Base-by-base conservation (phyloP, 2,113 vertebrate species). In the Steatornis caripensis region DNA sequence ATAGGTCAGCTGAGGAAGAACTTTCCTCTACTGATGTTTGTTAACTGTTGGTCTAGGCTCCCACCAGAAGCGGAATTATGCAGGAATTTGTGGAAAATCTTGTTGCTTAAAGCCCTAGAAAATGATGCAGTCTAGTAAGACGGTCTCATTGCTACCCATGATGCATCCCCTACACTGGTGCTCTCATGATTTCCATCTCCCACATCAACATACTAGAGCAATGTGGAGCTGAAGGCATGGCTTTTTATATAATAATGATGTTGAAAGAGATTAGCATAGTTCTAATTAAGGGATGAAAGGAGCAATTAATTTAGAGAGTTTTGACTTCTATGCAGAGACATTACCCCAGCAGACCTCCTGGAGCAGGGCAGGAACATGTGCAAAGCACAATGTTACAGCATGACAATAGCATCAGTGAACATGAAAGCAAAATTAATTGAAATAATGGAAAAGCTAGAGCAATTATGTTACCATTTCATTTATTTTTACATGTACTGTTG, bases 281-380 rank as follows among this genome's bases (percentile, higher is more conserved):
- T 93, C 66, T 95, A 93, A 88, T 90, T 93, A 92, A 75, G 21
- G 48, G 58, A 93, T 92, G 71, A 96, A 92, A 90, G 49, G 23
- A 90, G 10, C 36, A 86, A 90, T 90, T 80, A 77, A 84, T 90
- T 85, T 80, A 62, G 34, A 48, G 53, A 45, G 37, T 87, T 95
- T 75, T 66, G 69, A 70, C 51, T 89, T 70, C 68, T 80, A 6
- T 92, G 37, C 64, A 54, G 86, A 54, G 68, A 60, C 1, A 1
- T 64, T 85, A 45, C 78, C 72, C 71, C 66, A 65, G 86, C 39
- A 92, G 84, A 62, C 29, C 41, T 91, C 62, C 68, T 46, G 75
- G 29, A 93, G 74, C 62, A 75, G 60, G 64, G 70, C 77, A 96
- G 60, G 51, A 83, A 30, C 43, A 4, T 29, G 10, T 49, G 65